Evolutionary conservation across 2,888 invertebrate species (phyloP).

Genomic region (Dusona sp.): DNA sequence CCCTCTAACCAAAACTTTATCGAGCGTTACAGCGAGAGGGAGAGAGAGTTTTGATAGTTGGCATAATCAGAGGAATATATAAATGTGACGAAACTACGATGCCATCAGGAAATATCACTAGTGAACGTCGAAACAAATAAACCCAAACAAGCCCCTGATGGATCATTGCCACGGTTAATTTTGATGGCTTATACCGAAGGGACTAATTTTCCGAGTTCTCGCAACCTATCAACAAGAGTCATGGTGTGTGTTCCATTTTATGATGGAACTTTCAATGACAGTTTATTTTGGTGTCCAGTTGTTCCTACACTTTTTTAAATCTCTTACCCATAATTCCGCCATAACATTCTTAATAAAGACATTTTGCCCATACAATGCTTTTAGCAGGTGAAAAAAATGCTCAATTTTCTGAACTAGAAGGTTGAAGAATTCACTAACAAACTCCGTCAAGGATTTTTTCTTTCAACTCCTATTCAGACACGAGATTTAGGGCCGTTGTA

Average conservation of each 20-base stretch:
- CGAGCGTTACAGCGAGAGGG: conserved; percentile 46
- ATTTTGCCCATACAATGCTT: neutral
- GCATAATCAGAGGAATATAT: conserved; percentile 55
- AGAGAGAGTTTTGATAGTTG: conserved; percentile 47
- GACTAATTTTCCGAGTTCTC: conserved; percentile 30
- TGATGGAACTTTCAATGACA: conserved; percentile 6
- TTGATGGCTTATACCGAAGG: conserved; percentile 35
- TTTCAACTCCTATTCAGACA: neutral
- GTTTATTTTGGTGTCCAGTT: neutral
- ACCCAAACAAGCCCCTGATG: conserved; percentile 37
- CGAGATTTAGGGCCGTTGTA: neutral
- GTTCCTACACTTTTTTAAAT: neutral
- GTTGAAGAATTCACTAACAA: conserved; percentile 9
- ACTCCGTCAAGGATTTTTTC: conserved; percentile 8
- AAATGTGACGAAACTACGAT: conserved; percentile 36
- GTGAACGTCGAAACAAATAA: conserved; percentile 35
- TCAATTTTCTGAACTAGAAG: conserved; percentile 1
- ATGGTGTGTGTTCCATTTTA: neutral
- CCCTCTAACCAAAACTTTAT: conserved; percentile 49
- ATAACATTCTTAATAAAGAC: neutral
- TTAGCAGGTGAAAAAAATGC: neutral
- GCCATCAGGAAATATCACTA: conserved; percentile 38
- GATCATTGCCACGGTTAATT: conserved; percentile 51
- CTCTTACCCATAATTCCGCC: neutral
- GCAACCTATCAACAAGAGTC: conserved; percentile 1